phyloP scores from a whole-genome alignment of 2,113 vertebrate species.

The Tylochromis polylepis region DNA sequence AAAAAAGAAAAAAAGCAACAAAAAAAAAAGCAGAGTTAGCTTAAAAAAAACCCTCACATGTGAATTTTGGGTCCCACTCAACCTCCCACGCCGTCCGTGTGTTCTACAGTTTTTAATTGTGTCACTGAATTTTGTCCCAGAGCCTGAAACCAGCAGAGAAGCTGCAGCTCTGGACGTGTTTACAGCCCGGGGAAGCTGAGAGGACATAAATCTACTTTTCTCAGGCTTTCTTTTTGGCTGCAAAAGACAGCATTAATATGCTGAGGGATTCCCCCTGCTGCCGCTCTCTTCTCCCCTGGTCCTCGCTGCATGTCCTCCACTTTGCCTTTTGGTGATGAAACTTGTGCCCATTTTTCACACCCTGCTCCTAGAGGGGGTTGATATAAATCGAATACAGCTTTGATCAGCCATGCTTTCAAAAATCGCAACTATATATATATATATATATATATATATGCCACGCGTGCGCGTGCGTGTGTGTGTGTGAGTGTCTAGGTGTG shows the following conservation, averaged over 20 bases:
- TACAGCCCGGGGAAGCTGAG: slow-evolving; percentile 78
- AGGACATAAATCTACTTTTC: slow-evolving; percentile 84
- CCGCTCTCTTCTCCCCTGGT: slow-evolving; percentile 69
- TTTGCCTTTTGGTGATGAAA: slow-evolving; percentile 76
- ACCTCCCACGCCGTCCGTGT: slow-evolving; percentile 84
- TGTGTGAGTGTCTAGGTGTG: neutral
- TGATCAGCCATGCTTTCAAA: slow-evolving; percentile 5
- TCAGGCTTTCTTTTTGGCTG: slow-evolving; percentile 70
- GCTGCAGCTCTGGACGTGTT: slow-evolving; percentile 81
- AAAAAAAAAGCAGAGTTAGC: slow-evolving; percentile 76
- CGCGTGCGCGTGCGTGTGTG: neutral
- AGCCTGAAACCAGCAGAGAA: slow-evolving; percentile 75
- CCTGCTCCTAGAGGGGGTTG: slow-evolving; percentile 29
- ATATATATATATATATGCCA: neutral
- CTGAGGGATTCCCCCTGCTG: slow-evolving; percentile 82
- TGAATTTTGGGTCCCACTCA: slow-evolving; percentile 79
- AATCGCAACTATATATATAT: neutral
- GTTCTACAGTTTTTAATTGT: slow-evolving; percentile 75
- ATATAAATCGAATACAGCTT: slow-evolving; percentile 7
- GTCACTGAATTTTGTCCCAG: slow-evolving; percentile 61
- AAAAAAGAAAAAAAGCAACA: slow-evolving; percentile 59
- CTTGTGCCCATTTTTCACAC: slow-evolving; percentile 65
- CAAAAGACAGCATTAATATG: slow-evolving; percentile 88
- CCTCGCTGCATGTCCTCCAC: slow-evolving; percentile 72
- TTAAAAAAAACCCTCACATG: slow-evolving; percentile 79